A percentile compares a stretch with the other conserved stretches of the same genome.
phyloP scores from a whole-genome alignment of 2,888 invertebrate genomes.

The Drosophila picticornis region DNA sequence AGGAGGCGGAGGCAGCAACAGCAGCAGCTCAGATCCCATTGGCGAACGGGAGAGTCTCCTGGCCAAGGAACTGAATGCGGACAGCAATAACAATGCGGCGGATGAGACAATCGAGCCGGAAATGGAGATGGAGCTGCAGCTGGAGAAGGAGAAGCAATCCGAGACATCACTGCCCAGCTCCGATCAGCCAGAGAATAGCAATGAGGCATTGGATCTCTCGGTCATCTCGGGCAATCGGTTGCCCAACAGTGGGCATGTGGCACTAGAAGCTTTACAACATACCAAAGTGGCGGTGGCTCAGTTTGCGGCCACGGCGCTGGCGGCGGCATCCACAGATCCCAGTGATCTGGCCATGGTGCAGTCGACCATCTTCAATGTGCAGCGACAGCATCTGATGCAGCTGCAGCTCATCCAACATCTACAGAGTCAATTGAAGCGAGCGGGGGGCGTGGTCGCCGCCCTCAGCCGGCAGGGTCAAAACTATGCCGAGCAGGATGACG shows the following conservation, averaged over 20 bases:
- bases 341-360: conserved; percentile 95
- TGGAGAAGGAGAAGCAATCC: conserved; percentile 23
- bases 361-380: conserved; percentile 95
- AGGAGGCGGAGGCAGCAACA: neutral
- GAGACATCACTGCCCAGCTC: conserved; percentile 23
- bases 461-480: conserved; percentile 43
- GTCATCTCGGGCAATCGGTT: conserved; percentile 74
- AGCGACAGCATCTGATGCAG: conserved; percentile 98
- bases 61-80: conserved; percentile 82
- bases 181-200: conserved; percentile 65
- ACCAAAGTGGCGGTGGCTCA: conserved; percentile 93
- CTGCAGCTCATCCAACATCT: conserved; percentile 97
- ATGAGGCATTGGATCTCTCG: conserved; percentile 83
- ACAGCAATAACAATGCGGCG: conserved; percentile 82
- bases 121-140: conserved; percentile 13
- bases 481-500: conserved; percentile 20
- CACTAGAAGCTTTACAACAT: conserved; percentile 96
- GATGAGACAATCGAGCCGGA: conserved; percentile 30
- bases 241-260: conserved; percentile 89
- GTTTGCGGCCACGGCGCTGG: conserved; percentile 95
- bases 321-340: conserved; percentile 76
- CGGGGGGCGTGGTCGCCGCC: conserved; percentile 64
- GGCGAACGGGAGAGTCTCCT: conserved; percentile 58
- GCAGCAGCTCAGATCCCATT: conserved; percentile 23
- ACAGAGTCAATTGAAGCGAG: conserved; percentile 91